Evolutionary conservation across 2,797 vertebrate species (phyloP), one percentile per base, ranked within the genome.

Genomic region (Brotula barbata): DNA sequence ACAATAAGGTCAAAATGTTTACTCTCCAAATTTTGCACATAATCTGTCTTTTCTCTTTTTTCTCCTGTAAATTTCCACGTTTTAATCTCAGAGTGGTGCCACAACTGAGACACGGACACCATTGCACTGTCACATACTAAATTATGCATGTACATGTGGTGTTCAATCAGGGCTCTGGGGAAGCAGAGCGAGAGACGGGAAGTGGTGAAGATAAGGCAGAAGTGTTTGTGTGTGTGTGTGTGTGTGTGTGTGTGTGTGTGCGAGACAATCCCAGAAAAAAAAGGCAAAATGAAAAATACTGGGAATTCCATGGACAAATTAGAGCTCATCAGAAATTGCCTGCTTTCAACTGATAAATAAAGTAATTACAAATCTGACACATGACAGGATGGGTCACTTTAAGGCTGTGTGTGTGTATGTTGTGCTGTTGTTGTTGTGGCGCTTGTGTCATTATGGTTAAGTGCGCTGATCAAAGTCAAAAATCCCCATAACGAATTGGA

Each of bases 61-160:
- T 33, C n/a, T 39, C 42, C 49, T 65, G 28, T 43, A 54, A 37
- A 71, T 82, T 56, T 73, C 28, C 49, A 37, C 20, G 56, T 75
- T 70, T 71, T 11, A 63, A 74, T 71, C 31, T 48, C 19, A 6
- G 36, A 39, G 36, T 15, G 37, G 63, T 37, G 39, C 22, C 43
- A 43, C 48, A 78, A 67, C 60, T 65, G 58, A 77, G 68, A 62
- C 40, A 73, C 58, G 63, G 62, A 73, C 69, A 67, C 69, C 57
- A 54, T 13, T 51, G 44, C 58, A 52, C 54, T 60, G 62, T 57
- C 57, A 75, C 52, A 63, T 41, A 36, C 61, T 87, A 64, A 85
- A 88, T 85, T 68, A 85, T 89, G 54, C 59, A 87, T 84, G 66
- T 8, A 20, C 47, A 68, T 64, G 49, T 64, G 71, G 64, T 31